phyloP scores from a whole-genome alignment of 2,113 vertebrate species.

The Aramus guarauna region DNA sequence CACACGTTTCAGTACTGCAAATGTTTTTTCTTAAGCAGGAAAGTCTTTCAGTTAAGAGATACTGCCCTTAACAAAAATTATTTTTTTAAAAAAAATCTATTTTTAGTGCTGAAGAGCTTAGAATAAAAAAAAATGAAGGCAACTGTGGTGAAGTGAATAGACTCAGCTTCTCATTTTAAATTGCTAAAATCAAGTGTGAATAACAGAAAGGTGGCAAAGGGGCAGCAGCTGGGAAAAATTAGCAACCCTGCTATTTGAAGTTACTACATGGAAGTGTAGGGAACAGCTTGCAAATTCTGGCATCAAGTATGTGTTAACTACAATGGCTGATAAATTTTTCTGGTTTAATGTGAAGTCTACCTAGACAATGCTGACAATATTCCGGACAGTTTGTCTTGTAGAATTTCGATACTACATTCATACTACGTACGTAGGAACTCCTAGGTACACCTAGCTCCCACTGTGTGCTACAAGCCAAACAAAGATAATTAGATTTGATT shows the following conservation, averaged over 20 bases:
- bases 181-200: neutral
- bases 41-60: neutral
- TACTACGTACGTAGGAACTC: neutral
- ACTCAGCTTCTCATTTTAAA: neutral
- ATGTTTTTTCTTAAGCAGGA: neutral
- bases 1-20: neutral
- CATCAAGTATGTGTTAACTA: neutral
- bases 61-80: neutral
- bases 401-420: neutral
- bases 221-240: neutral
- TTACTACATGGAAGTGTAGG: neutral
- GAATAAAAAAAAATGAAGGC: neutral
- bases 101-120: neutral
- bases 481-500: neutral
- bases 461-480: neutral
- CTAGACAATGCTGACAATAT: neutral
- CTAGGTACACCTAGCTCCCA: neutral
- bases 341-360: neutral
- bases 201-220: neutral
- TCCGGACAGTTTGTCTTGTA: neutral
- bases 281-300: neutral
- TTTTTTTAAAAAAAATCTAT: neutral
- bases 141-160: neutral
- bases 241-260: neutral
- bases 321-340: neutral